phyloP scores from a whole-genome alignment of 2,888 invertebrate species.

The Homarus gammarus region DNA sequence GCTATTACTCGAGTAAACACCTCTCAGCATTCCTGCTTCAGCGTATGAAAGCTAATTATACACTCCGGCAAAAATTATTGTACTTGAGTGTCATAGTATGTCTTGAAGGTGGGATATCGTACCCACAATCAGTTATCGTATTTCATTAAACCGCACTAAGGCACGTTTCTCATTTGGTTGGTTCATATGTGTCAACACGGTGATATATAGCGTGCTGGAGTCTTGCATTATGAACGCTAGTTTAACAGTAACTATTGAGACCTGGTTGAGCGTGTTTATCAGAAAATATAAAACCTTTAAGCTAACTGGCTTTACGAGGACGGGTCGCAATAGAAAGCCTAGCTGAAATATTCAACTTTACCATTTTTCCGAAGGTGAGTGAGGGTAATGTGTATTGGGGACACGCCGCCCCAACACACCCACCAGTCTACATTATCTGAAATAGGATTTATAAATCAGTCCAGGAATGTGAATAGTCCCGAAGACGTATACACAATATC shows the following conservation, averaged over 20 bases:
- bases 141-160: background rate
- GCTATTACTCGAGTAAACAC: background rate
- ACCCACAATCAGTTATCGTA: background rate
- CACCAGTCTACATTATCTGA: background rate
- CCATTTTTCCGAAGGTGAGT: background rate
- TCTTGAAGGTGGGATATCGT: background rate
- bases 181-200: background rate
- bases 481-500: background rate
- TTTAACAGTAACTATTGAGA: background rate
- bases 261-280: background rate
- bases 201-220: background rate
- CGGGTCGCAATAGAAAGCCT: background rate
- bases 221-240: background rate
- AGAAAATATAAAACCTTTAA: background rate
- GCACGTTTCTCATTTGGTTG: background rate
- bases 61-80: background rate
- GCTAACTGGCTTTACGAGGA: background rate
- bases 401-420: background rate
- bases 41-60: background rate
- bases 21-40: background rate
- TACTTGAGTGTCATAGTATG: background rate
- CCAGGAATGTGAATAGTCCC: slow-evolving; percentile 5
- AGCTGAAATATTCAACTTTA: background rate
- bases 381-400: background rate
- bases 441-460: background rate